Evolutionary conservation across 1,140 invertebrate genomes (phyloP).

Genomic region (Drosophila lacertosa): DNA sequence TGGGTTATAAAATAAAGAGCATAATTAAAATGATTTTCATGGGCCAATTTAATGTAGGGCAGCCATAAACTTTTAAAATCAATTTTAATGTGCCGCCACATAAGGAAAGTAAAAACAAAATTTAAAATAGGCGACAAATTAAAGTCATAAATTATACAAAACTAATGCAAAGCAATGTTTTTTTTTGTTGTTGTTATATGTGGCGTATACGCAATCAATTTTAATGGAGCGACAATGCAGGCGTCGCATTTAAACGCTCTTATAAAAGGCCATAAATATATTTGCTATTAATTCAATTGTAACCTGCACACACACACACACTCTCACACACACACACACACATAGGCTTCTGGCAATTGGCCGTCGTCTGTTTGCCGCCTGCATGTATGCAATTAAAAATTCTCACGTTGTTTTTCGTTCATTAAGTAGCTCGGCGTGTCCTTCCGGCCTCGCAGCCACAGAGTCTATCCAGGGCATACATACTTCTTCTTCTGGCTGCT

Average conservation of each 20-base stretch:
- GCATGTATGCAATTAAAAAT: slow-evolving; percentile 36
- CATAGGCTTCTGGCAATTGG: slow-evolving; percentile 27
- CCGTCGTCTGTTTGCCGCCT: slow-evolving; percentile 3
- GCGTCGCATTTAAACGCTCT: slow-evolving; percentile 32
- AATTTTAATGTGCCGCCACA: no score
- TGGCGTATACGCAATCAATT: slow-evolving; percentile 12
- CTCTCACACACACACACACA: slow-evolving; percentile 5
- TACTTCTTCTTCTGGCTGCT: slow-evolving; percentile 9
- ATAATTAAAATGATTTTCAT: slow-evolving; percentile 39
- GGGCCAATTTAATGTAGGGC: no score
- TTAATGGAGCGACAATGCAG: not conserved
- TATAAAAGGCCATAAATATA: slow-evolving; percentile 35
- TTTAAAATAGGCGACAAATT: not conserved
- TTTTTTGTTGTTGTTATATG: not conserved
- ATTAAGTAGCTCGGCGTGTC: slow-evolving; percentile 32
- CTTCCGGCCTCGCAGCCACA: not conserved
- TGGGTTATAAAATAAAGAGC: slow-evolving; percentile 35
- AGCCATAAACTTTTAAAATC: no score
- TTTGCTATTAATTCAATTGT: slow-evolving; percentile 41
- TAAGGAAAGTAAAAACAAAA: not conserved
- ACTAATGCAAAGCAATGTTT: not conserved
- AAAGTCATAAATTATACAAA: not conserved
- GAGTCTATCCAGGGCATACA: no score
- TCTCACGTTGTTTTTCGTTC: slow-evolving; percentile 38
- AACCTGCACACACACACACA: not conserved